These are phyloP conservation scores for Danionella cerebrum DNA, from an alignment of 2,113 vertebrate genomes.

Conservation along the genomic window DNA sequence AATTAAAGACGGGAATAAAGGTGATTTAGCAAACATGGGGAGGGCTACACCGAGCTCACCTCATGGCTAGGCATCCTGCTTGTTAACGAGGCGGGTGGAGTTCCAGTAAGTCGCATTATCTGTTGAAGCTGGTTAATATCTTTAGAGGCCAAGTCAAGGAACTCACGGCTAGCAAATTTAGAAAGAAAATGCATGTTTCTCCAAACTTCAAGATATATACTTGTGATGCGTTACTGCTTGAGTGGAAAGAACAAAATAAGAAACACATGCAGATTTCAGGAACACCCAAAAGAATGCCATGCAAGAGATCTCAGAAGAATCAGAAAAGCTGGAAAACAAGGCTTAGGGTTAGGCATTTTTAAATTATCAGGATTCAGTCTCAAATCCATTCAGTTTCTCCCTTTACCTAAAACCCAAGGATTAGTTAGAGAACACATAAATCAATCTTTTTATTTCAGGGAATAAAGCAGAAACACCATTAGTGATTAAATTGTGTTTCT, in stretches of 20 bases:
- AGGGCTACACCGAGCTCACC: conserved; percentile 73
- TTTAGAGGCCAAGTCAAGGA: conserved; percentile 92
- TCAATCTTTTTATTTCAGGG: neutral
- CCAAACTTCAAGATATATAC: conserved; percentile 11
- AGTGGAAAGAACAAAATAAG: conserved; percentile 11
- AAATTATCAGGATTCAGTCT: neutral
- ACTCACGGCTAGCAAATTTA: conserved; percentile 71
- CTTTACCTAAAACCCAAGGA: neutral
- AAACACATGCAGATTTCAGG: conserved; percentile 23
- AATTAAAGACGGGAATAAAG: neutral
- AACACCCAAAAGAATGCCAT: conserved; percentile 14
- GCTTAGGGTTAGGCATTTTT: neutral
- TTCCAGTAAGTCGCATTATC: conserved; percentile 99
- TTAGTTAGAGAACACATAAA: neutral
- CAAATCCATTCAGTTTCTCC: neutral
- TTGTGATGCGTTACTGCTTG: conserved; percentile 11
- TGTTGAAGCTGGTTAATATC: conserved; percentile 99
- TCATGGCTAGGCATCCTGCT: conserved; percentile 99
- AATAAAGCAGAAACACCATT: neutral
- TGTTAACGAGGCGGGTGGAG: conserved; percentile 94
- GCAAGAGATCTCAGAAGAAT: neutral
- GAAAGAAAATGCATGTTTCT: conserved; percentile 38
- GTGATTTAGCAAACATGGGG: neutral
- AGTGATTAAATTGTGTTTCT: no score
- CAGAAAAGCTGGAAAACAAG: conserved; percentile 17